These are phyloP conservation scores for Avahi laniger DNA, from an alignment of 2,797 vertebrate species.

Conservation along the genomic window DNA sequence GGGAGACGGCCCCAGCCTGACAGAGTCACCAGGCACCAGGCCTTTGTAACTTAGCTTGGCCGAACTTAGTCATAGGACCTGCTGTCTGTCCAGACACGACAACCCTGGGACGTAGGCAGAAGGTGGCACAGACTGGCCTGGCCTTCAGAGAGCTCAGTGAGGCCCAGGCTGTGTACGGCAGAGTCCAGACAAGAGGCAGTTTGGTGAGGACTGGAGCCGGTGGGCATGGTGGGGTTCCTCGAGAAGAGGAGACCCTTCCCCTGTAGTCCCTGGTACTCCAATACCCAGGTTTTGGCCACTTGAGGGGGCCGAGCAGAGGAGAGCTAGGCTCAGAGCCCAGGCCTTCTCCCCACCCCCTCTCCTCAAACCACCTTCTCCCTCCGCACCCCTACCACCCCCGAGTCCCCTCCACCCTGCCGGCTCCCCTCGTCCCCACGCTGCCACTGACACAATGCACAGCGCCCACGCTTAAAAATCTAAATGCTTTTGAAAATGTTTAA, in stretches of 20 bases:
- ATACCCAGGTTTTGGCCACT: background rate
- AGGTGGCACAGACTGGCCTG: background rate
- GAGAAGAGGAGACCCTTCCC: background rate
- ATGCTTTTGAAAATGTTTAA: constrained; percentile 90
- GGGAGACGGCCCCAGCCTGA: background rate
- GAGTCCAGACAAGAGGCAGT: background rate
- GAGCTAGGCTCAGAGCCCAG: constrained; percentile 33
- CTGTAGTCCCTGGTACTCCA: background rate
- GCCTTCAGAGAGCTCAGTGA: background rate
- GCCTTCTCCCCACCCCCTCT: constrained; percentile 15
- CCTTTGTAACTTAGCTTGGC: background rate
- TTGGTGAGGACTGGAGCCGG: background rate
- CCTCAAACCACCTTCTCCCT: constrained; percentile 34
- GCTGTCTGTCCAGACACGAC: background rate
- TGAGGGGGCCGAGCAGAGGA: background rate
- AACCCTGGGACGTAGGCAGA: background rate
- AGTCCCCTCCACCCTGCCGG: constrained; percentile 57
- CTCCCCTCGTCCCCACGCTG: constrained; percentile 71
- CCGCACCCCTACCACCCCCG: constrained; percentile 35
- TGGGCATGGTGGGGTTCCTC: background rate
- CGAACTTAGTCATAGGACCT: background rate
- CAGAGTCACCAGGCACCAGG: background rate
- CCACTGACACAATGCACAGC: constrained; percentile 85
- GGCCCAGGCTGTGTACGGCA: background rate
- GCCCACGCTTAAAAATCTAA: constrained; percentile 86